phyloP scores from a whole-genome alignment of 2,888 invertebrate genomes.

The Empis stercorea region DNA sequence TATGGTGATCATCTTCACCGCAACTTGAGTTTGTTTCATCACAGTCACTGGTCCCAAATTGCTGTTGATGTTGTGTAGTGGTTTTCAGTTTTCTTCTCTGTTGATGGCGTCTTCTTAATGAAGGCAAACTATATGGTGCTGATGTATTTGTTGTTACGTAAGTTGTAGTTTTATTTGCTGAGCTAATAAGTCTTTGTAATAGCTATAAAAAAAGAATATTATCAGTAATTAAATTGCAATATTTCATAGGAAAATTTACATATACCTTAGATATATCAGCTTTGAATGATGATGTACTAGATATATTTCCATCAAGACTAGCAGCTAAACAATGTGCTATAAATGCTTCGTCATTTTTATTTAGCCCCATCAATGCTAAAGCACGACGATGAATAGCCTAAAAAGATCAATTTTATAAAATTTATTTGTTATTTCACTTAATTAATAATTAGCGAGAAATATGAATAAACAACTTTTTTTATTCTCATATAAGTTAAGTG shows the following conservation, averaged over 20 bases:
- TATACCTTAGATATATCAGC: constrained; percentile 35
- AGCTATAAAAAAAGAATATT: constrained; percentile 1
- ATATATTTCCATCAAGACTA: constrained; percentile 36
- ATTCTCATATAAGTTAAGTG: too few relatives aligned
- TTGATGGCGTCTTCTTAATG: constrained; percentile 14
- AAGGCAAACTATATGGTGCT: constrained; percentile 19
- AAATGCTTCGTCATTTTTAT: constrained; percentile 41
- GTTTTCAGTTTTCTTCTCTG: constrained; percentile 13
- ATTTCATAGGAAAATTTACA: not conserved
- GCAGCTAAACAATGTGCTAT: constrained; percentile 41
- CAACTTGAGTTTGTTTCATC: constrained; percentile 19
- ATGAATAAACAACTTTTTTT: too few relatives aligned
- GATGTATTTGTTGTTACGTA: constrained; percentile 17
- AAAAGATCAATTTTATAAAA: not conserved
- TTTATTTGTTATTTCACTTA: too few relatives aligned
- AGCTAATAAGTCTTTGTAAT: constrained; percentile 22
- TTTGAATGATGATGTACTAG: constrained; percentile 31
- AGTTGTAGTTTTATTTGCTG: constrained; percentile 19
- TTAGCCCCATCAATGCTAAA: constrained; percentile 38
- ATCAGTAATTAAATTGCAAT: not conserved
- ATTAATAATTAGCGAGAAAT: too few relatives aligned
- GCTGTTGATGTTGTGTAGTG: constrained; percentile 9
- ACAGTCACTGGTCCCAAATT: constrained; percentile 14
- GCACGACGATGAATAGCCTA: constrained; percentile 44
- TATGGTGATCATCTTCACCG: constrained; percentile 12